phyloP scores from a whole-genome alignment of 2,797 vertebrate genomes.

The Anniella stebbinsi region DNA sequence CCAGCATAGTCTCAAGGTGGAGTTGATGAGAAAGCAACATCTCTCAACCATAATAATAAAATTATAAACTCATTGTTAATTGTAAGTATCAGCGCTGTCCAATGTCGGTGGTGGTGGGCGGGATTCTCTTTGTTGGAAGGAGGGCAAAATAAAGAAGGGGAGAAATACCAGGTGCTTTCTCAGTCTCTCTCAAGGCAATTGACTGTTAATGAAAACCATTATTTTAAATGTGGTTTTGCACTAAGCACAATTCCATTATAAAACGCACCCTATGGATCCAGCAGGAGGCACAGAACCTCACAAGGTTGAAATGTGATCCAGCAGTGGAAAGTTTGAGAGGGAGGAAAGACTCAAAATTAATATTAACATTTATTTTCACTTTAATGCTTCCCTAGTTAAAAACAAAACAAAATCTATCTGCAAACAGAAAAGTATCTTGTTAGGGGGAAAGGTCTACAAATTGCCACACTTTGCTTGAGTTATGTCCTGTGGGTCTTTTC shows the following conservation, averaged over 20 bases:
- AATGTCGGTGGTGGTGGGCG: not conserved
- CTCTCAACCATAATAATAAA: conserved; percentile 32
- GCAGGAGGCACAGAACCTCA: not conserved
- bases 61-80: conserved; percentile 40
- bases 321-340: not conserved
- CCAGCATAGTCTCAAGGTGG: conserved; percentile 23
- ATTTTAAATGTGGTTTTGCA: not conserved
- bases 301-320: not conserved
- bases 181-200: not conserved
- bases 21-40: conserved; percentile 32
- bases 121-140: not conserved
- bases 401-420: not conserved
- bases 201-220: not conserved
- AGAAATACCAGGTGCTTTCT: not conserved
- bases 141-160: not conserved
- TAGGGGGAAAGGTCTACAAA: too few species aligned
- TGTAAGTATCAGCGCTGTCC: not conserved
- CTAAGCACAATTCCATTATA: not conserved
- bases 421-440: not conserved
- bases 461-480: too few species aligned
- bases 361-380: not conserved
- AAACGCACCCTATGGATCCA: not conserved
- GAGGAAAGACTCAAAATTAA: not conserved
- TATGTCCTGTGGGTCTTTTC: too few species aligned
- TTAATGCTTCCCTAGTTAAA: not conserved